A percentile compares a stretch with the other conserved stretches of the same genome.
Conservation (phyloP, 2,888 invertebrate genomes). For the Xestia c-nigrum region DNA sequence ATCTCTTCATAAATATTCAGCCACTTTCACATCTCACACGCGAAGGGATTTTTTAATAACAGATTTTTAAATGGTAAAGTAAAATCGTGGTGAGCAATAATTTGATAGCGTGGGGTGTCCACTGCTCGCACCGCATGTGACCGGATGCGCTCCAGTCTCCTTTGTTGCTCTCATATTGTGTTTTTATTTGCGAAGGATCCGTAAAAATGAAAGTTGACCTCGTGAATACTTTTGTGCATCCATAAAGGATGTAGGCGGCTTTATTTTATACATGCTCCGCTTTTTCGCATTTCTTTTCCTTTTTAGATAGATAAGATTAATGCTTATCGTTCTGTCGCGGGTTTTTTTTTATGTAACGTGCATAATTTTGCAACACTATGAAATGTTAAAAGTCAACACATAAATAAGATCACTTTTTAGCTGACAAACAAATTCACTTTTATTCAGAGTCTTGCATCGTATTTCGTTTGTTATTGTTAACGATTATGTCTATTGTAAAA, state of each 20-base stretch:
- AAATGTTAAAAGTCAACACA: conserved; percentile 20
- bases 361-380: conserved; percentile 33
- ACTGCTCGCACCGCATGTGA: conserved; percentile 53
- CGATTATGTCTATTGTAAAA: conserved; percentile 22
- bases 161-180: conserved; percentile 78
- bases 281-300: conserved; percentile 61
- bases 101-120: conserved; percentile 71
- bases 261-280: conserved; percentile 67
- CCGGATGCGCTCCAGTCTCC: conserved; percentile 75
- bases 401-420: conserved; percentile 36
- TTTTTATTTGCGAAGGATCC: conserved; percentile 79
- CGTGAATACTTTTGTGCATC: conserved; percentile 69
- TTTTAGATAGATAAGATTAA: conserved; percentile 56
- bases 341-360: conserved; percentile 50
- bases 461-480: conserved; percentile 19
- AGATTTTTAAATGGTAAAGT: conserved; percentile 69
- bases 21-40: conserved; percentile 82
- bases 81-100: conserved; percentile 67
- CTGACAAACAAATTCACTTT: conserved; percentile 10
- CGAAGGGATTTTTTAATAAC: conserved; percentile 76
- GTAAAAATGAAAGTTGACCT: conserved; percentile 84
- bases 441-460: not conserved
- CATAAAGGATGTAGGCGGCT: conserved; percentile 61
- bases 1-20: conserved; percentile 85
- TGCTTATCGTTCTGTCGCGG: conserved; percentile 22